Evolutionary conservation across 2,888 invertebrate genomes (phyloP).

Genomic region (Thera obeliscata): DNA sequence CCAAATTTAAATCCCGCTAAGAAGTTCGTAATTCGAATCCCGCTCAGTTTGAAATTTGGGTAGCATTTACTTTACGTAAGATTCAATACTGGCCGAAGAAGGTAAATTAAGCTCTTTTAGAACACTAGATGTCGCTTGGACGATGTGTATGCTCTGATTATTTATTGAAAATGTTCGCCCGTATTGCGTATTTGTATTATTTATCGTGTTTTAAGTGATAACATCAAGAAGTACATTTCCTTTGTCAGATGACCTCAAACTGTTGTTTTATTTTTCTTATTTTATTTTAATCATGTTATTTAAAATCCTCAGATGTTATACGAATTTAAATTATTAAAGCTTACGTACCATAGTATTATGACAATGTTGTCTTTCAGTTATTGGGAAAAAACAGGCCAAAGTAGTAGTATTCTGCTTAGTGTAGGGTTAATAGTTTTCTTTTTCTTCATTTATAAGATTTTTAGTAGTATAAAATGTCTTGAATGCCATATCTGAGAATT

Average conservation of each 20-base stretch:
- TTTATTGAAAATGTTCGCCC: slow-evolving; percentile 51
- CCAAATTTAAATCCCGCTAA: not conserved
- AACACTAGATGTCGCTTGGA: slow-evolving; percentile 33
- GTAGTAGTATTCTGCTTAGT: too few species aligned
- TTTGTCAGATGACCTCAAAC: slow-evolving; percentile 43
- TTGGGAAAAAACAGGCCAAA: too few species aligned
- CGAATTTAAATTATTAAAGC: slow-evolving; percentile 29
- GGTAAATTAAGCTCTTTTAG: slow-evolving; percentile 43
- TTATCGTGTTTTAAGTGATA: slow-evolving; percentile 71
- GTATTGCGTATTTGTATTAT: slow-evolving; percentile 68
- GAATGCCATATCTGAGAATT: too few species aligned
- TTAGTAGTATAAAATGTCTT: too few species aligned
- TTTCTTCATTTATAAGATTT: too few species aligned
- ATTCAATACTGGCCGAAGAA: slow-evolving; percentile 22
- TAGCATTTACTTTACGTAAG: slow-evolving; percentile 3
- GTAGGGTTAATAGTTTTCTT: too few species aligned
- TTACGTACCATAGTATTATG: slow-evolving; percentile 1
- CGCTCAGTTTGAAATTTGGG: not conserved
- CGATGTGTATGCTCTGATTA: slow-evolving; percentile 36
- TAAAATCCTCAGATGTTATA: slow-evolving; percentile 24
- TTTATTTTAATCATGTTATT: slow-evolving; percentile 17
- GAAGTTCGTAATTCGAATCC: not conserved
- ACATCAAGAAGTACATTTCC: slow-evolving; percentile 45
- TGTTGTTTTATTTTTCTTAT: slow-evolving; percentile 51
- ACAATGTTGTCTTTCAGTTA: slow-evolving; percentile 7